These are phyloP conservation scores for Tipula vernalis DNA, from an alignment of 2,888 invertebrate species.

Conservation along the genomic window DNA sequence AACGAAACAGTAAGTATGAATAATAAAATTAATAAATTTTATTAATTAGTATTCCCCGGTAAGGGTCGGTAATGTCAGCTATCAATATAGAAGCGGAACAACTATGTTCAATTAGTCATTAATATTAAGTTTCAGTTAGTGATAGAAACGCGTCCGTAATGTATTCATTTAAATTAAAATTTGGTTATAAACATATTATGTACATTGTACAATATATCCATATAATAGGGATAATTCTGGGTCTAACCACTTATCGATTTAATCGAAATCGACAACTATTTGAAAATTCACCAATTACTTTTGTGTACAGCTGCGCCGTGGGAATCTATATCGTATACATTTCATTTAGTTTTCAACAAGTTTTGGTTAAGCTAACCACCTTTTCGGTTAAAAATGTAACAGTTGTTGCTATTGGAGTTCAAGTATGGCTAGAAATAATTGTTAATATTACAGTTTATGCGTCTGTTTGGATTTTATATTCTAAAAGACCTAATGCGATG, in stretches of 20 bases:
- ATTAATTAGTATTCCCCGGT: too few relatives aligned
- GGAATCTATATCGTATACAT: background rate
- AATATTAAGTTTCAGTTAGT: too few relatives aligned
- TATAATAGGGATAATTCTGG: background rate
- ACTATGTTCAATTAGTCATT: too few relatives aligned
- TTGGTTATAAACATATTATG: background rate
- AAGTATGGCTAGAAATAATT: background rate
- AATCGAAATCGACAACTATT: background rate
- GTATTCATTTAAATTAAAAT: background rate
- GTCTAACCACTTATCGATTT: background rate
- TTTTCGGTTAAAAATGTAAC: background rate
- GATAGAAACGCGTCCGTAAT: background rate
- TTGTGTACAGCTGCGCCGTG: background rate
- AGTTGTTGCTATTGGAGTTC: background rate
- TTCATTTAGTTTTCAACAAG: background rate
- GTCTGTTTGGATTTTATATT: background rate
- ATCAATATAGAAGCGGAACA: too few relatives aligned
- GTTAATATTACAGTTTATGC: background rate
- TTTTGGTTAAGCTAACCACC: background rate
- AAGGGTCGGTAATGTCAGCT: too few relatives aligned
- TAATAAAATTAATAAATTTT: too few relatives aligned
- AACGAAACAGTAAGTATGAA: background rate
- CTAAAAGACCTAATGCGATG: background rate
- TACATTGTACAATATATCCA: background rate
- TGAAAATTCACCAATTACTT: background rate